Conservation (phyloP, 2,113 vertebrate genomes). For the Anhinga rufa region DNA sequence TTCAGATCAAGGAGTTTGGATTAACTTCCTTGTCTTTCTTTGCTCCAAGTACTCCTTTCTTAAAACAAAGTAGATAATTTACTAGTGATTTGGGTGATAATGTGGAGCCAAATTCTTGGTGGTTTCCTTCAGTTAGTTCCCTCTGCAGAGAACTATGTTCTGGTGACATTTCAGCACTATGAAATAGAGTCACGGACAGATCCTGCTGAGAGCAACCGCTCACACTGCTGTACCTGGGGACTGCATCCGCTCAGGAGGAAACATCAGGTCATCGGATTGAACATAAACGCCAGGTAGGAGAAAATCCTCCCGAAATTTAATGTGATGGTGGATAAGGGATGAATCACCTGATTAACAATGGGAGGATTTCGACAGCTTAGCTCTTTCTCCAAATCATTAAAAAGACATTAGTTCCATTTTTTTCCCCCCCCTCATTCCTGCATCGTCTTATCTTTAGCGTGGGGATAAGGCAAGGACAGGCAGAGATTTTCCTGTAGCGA, state of each 20-base stretch:
- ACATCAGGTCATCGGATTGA: rapidly evolving
- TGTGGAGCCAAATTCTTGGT: background rate
- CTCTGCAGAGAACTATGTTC: background rate
- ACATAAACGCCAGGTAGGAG: background rate
- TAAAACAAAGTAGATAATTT: background rate
- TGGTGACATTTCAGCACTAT: background rate
- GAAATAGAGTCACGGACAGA: background rate
- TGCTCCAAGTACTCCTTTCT: background rate
- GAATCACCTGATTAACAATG: background rate
- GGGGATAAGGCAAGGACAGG: background rate
- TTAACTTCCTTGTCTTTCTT: background rate
- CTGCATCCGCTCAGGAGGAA: background rate
- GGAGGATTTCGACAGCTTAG: background rate
- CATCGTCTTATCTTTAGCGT: background rate
- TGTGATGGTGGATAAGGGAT: background rate
- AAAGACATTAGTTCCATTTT: background rate
- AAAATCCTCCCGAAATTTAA: background rate
- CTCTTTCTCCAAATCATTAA: background rate
- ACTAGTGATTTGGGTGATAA: background rate
- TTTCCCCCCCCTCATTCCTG: background rate
- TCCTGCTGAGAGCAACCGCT: background rate
- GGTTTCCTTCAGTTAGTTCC: background rate
- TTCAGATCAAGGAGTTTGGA: conserved; percentile 2
- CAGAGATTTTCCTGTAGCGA: background rate
- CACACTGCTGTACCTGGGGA: background rate